Evolutionary conservation across 2,113 vertebrate species (phyloP).

Genomic region (Bothrops jararaca): DNA sequence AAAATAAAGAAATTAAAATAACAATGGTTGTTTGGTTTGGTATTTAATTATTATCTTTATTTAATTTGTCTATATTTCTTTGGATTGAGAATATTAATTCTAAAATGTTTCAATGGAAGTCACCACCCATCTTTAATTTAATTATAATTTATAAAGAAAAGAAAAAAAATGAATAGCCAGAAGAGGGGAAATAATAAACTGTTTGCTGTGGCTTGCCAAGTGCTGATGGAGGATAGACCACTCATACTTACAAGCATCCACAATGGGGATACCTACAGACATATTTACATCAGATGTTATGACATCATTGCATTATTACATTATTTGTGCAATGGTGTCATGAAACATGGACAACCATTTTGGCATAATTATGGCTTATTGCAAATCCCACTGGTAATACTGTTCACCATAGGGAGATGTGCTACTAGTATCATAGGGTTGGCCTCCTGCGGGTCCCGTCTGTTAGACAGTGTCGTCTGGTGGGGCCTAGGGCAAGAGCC

Average conservation of each 20-base stretch:
- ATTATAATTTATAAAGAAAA: background rate
- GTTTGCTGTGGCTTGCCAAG: background rate
- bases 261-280: background rate
- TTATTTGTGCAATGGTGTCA: background rate
- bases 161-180: background rate
- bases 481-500: too few species aligned
- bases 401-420: background rate
- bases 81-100: background rate
- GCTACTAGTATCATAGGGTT: background rate
- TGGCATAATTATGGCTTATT: background rate
- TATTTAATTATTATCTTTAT: background rate
- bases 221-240: background rate
- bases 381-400: background rate
- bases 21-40: background rate
- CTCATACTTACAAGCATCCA: background rate
- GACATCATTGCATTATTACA: background rate
- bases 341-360: background rate
- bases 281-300: background rate
- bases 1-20: background rate
- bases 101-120: background rate
- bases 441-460: too few species aligned
- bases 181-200: background rate
- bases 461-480: too few species aligned
- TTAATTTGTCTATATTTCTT: background rate
- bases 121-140: background rate